A percentile compares a stretch with the other conserved stretches of the same genome.
phyloP scores from a whole-genome alignment of 2,797 vertebrate genomes.

The Botia kubotai region DNA sequence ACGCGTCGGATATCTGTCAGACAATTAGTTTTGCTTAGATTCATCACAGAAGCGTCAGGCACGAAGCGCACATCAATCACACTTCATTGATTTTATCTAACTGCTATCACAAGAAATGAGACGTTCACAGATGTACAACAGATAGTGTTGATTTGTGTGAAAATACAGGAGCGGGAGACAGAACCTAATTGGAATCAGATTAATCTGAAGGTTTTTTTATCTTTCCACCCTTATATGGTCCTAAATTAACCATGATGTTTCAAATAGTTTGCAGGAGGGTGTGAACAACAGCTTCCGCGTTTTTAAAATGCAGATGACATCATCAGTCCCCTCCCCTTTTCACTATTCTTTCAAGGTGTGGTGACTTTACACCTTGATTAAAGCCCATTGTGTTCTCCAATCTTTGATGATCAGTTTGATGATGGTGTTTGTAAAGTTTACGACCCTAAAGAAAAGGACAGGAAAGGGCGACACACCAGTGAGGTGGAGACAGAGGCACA shows the following conservation, averaged over 20 bases:
- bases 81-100: slow-evolving; percentile 59
- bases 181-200: slow-evolving; percentile 60
- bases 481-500: no score
- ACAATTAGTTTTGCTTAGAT: slow-evolving; percentile 64
- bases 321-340: not conserved
- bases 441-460: slow-evolving; percentile 44
- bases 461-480: no score
- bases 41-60: slow-evolving; percentile 61
- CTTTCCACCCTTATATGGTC: not conserved
- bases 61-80: slow-evolving; percentile 62
- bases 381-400: slow-evolving; percentile 54
- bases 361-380: slow-evolving; percentile 56
- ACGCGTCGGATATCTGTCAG: slow-evolving; percentile 57
- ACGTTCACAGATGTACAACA: slow-evolving; percentile 56
- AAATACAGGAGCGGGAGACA: slow-evolving; percentile 43
- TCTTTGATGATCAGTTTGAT: slow-evolving; percentile 48
- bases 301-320: slow-evolving; percentile 10
- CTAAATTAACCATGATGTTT: slow-evolving; percentile 41
- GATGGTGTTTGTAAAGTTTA: slow-evolving; percentile 53
- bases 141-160: slow-evolving; percentile 57
- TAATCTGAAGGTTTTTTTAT: slow-evolving; percentile 44
- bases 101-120: slow-evolving; percentile 51
- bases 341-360: slow-evolving; percentile 55
- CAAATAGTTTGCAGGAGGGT: slow-evolving; percentile 1
- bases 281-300: slow-evolving; percentile 7